Evolutionary conservation across 1,140 invertebrate genomes (phyloP).

Genomic region (Zaprionus ornatus): DNA sequence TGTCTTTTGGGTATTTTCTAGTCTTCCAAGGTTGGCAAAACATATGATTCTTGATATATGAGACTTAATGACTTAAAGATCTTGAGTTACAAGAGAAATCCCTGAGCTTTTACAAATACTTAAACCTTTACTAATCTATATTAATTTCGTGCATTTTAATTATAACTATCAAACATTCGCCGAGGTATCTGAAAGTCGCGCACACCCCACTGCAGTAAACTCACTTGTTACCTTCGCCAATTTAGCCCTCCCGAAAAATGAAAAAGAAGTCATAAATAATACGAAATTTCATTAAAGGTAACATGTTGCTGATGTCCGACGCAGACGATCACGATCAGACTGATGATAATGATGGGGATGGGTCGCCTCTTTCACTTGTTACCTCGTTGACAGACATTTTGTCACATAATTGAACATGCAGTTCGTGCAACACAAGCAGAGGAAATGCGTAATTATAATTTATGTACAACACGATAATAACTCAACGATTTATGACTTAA

Average conservation of each 20-base stretch:
- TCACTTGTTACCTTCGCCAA: slow-evolving; percentile 10
- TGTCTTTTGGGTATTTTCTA: no score
- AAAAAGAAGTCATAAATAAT: slow-evolving; percentile 65
- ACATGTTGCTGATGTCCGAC: slow-evolving; percentile 48
- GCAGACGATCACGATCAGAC: slow-evolving; percentile 15
- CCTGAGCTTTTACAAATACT: background rate
- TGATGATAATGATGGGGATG: slow-evolving; percentile 54
- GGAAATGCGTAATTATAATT: slow-evolving; percentile 71
- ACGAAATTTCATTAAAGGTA: slow-evolving; percentile 73
- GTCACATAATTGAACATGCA: slow-evolving; percentile 79
- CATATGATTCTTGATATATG: no score
- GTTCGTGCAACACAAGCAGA: slow-evolving; percentile 50
- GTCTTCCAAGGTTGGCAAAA: no score
- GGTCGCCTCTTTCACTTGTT: slow-evolving; percentile 55
- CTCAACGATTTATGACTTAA: slow-evolving; percentile 36
- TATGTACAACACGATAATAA: slow-evolving; percentile 68
- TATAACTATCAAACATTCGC: background rate
- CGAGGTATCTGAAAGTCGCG: background rate
- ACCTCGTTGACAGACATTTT: slow-evolving; percentile 78
- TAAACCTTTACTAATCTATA: background rate
- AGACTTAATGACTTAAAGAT: no score
- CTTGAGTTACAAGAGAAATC: no score
- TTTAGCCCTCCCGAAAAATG: slow-evolving; percentile 5
- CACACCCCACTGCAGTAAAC: background rate
- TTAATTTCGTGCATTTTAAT: background rate